Conservation (phyloP, 2,797 vertebrate species). For the Coregonus ussuriensis region DNA sequence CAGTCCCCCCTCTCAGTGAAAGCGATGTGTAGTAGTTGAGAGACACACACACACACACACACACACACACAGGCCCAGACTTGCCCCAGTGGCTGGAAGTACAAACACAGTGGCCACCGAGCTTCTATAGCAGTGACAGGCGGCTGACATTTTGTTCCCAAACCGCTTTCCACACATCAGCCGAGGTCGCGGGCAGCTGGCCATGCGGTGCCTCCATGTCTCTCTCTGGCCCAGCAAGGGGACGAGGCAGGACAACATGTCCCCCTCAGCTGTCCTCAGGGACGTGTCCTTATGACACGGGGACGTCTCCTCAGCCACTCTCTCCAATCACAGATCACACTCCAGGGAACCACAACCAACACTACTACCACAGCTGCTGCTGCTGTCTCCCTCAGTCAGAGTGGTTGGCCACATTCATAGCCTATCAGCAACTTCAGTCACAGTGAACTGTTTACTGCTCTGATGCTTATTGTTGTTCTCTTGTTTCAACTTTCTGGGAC, state of each 20-base stretch:
- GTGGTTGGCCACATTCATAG: neutral
- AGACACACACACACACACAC: too few species aligned
- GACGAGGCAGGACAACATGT: constrained; percentile 37
- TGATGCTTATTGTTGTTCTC: too few species aligned
- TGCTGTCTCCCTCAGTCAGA: too few species aligned
- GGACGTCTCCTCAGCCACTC: constrained; percentile 40
- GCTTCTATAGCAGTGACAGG: constrained; percentile 52
- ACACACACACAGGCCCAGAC: constrained; percentile 8
- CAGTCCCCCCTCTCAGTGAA: neutral
- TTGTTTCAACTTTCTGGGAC: neutral
- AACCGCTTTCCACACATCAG: constrained; percentile 60
- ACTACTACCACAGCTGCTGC: neutral
- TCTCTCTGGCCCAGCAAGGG: constrained; percentile 65
- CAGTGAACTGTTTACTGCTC: neutral
- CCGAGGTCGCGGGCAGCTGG: constrained; percentile 55
- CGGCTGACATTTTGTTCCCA: constrained; percentile 51
- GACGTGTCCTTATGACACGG: constrained; percentile 54
- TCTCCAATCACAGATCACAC: constrained; percentile 23
- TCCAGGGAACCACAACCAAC: neutral
- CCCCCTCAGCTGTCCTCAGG: constrained; percentile 47
- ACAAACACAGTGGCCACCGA: constrained; percentile 26
- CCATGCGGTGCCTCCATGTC: constrained; percentile 44
- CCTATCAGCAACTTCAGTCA: neutral
- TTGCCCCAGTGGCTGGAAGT: neutral
- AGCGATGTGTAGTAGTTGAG: neutral